Base-by-base conservation (phyloP, 2,113 vertebrate genomes). In the Erythrolamprus reginae region DNA sequence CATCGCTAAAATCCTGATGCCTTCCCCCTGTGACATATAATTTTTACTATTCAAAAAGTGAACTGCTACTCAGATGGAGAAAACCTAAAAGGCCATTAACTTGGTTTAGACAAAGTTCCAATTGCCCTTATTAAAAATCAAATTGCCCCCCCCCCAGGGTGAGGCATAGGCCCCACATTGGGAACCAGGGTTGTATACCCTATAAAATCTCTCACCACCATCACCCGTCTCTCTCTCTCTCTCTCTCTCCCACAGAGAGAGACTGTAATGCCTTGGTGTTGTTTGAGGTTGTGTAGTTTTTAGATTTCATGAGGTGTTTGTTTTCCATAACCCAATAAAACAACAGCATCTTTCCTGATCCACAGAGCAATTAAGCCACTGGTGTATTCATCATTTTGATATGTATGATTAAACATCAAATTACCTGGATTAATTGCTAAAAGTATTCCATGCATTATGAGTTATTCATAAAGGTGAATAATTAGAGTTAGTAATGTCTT, bases 241-340 rank as follows among this genome's bases (percentile, higher is more conserved):
- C n/a, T n/a, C 21, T 56, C 5, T 50, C 2, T 26, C 48, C 38
- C 7, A 53, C 23, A 45, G 5, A 4, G 65, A 86, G 10, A 5
- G 17, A 17, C 70, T 77, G 15, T 52, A 55, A 42, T 77, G 86
- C 51, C 89, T 85, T 90, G 77, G 15, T 90, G 21, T 0, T 0
- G 42, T 91, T 95, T 92, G 58, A 94, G 84, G 33, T 85, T 91
- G 82, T 47, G 24, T 88, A 90, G 24, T 91, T 28, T 56, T 93
- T 92, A 92, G 90, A 86, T 56, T 13, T 45, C 42, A 12, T 47
- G 38, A 45, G 42, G 61, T 65, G 8, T 19, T 61, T 26, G 56
- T 89, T 56, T 23, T 45, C 38, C 50, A n/a, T 28, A 5, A 88
- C 28, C 6, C 13, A 91, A 83, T 15, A 52, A 87, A 42, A 33